Base-by-base conservation (phyloP, 2,797 vertebrate species). In the Acipenser oxyrinchus region DNA sequence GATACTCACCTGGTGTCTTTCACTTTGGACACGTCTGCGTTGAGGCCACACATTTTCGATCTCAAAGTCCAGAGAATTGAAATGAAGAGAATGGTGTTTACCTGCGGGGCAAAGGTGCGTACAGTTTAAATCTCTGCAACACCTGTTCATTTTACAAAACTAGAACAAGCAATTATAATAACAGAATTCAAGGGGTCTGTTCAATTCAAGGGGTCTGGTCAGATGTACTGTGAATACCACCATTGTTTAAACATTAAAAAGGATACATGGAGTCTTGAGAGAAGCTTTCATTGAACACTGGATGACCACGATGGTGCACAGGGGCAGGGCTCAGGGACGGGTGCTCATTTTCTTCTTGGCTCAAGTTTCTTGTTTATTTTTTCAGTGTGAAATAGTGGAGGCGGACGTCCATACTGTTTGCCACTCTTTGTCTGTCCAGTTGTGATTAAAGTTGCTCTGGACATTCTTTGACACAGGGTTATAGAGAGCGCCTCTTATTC, bases 1-100 rank as follows among this genome's bases (percentile, higher is more conserved):
- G 37, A 37, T 37, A 37, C 77, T 74, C 70, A 84, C 85, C 77
- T 83, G 66, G 76, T 86, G 12, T 82, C 68, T 52, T 71, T 79
- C 69, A 85, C 63, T 6, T 81, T 81, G 10, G 83, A 82, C 37
- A 86, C 69, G n/a, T 83, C 74, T 57, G 78, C 72, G 72, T 83
- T 86, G 57, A 86, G 79, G 60, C 79, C 81, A 12, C 77, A 68
- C 57, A 87, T 10, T 51, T 77, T 81, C 11, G 64, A 70, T 70
- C 60, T 80, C 60, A 87, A 67, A 71, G 77, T 77, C 73, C 72
- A 81, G 63, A 87, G 67, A 59, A 77, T 74, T 67, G 75, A 73
- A 59, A 76, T 65, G 58, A 80, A 81, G 57, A 84, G 67, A 2
- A 70, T 13, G 10, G 72, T 65, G 66, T 87, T 87, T 53, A 82